Evolutionary conservation across 2,888 invertebrate genomes (phyloP), one percentile per base, ranked within the genome.

Genomic region (Mayetiola destructor): DNA sequence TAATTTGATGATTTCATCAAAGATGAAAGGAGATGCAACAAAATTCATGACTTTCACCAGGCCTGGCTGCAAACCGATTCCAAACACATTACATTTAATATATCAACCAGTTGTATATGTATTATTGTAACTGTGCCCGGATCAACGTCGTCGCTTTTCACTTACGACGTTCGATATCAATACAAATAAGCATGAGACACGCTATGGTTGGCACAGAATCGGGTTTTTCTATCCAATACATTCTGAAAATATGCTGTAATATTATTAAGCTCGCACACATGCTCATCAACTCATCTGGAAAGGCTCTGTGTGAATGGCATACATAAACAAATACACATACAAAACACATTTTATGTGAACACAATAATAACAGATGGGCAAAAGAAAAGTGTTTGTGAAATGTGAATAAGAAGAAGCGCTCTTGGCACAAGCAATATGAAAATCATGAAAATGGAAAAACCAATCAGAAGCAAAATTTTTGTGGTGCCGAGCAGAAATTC

Each of bases 401-500:
- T 5, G 3, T 16, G 12, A 18, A 39, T 10, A 48, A 48, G 48
- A 48, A 48, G 48, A 48, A 48, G 27, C 23, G n/a, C n/a, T n/a
- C n/a, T n/a, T n/a, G 27, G 48, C 2, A 27, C n/a, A n/a, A 48
- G 29, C 48, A 27, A 48, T n/a, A n/a, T 16, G 48, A 18, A 48
- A 27, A 48, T 23, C n/a, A 48, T 48, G 48, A 48, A 48, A 48
- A 48, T 48, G 48, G 48, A 48, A 48, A 48, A 48, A 48, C 48
- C 27, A 48, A 48, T 2, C 48, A 48, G 48, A 48, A 48, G 48
- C 48, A 48, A 48, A 48, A 3, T 48, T 48, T 48, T 48, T 23
- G 48, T 48, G 48, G 48, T 48, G 48, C 48, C n/a, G 48, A 48
- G 48, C 48, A 48, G 48, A 48, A 48, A 48, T 48, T 48, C 48